Evolutionary conservation across 2,113 vertebrate genomes (phyloP).

Genomic region (Myotis brandtii): DNA sequence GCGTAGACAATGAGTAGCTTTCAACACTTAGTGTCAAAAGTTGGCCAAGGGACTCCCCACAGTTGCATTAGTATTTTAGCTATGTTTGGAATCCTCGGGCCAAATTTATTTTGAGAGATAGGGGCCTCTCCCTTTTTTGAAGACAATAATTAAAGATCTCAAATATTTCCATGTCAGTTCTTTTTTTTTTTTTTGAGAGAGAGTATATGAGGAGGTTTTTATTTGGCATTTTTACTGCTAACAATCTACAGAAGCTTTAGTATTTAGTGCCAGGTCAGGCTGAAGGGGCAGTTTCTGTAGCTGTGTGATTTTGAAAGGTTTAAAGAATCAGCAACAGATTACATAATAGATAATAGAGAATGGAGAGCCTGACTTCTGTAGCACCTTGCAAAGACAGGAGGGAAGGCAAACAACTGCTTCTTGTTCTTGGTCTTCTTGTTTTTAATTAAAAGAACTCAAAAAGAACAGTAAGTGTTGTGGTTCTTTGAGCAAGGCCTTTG

Average conservation of each 20-base stretch:
- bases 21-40: not conserved
- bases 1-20: not conserved
- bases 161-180: not conserved
- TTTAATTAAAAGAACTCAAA: slow-evolving; percentile 26
- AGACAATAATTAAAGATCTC: not conserved
- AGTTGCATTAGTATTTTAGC: not conserved
- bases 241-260: slow-evolving; percentile 77
- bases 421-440: not conserved
- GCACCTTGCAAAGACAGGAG: not conserved
- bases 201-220: slow-evolving; percentile 72
- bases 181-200: no score
- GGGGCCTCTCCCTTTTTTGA: not conserved
- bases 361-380: not conserved
- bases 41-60: not conserved
- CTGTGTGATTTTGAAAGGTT: slow-evolving; percentile 64
- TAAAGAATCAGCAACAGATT: slow-evolving; percentile 48
- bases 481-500: slow-evolving; percentile 21
- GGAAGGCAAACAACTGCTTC: not conserved
- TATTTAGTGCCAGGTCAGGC: slow-evolving; percentile 72
- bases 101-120: not conserved
- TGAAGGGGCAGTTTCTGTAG: slow-evolving; percentile 76
- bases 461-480: not conserved
- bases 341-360: slow-evolving; percentile 22
- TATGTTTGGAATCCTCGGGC: not conserved
- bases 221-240: slow-evolving; percentile 82